Percentiles rank a stretch among this genome's conserved stretches.
Conservation (phyloP, 2,113 vertebrate genomes). For the Stictonetta naevosa region DNA sequence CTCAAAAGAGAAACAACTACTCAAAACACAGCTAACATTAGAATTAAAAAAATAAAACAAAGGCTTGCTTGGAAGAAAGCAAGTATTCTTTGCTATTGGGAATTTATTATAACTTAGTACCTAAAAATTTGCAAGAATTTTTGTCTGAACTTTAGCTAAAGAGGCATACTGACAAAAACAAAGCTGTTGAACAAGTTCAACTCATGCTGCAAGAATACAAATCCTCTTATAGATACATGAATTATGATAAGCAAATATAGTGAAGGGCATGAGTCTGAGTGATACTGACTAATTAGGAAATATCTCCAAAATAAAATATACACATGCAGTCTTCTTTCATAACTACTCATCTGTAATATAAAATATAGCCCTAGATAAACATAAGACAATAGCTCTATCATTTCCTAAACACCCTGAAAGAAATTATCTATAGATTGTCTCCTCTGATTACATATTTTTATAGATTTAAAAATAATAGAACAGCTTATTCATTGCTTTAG, state of each 20-base stretch:
- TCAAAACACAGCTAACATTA: constrained; percentile 13
- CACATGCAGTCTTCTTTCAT: neutral
- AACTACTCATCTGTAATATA: neutral
- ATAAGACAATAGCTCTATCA: neutral
- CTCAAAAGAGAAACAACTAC: constrained; percentile 39
- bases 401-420: neutral
- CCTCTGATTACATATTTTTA: neutral
- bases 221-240: constrained; percentile 8
- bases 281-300: neutral
- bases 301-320: constrained; percentile 38
- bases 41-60: constrained; percentile 27
- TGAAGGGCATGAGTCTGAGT: neutral
- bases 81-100: constrained; percentile 10
- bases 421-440: neutral
- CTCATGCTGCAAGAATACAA: constrained; percentile 52
- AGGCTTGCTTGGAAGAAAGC: constrained; percentile 21
- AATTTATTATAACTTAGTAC: constrained; percentile 1
- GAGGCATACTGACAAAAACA: neutral
- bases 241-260: constrained; percentile 35
- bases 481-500: neutral
- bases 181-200: constrained; percentile 16
- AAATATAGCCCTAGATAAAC: neutral
- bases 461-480: neutral
- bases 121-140: constrained; percentile 20
- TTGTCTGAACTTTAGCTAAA: constrained; percentile 19